A percentile compares a stretch with the other conserved stretches of the same genome.
Conservation (phyloP, 2,797 vertebrate species). For the Todus mexicanus region DNA sequence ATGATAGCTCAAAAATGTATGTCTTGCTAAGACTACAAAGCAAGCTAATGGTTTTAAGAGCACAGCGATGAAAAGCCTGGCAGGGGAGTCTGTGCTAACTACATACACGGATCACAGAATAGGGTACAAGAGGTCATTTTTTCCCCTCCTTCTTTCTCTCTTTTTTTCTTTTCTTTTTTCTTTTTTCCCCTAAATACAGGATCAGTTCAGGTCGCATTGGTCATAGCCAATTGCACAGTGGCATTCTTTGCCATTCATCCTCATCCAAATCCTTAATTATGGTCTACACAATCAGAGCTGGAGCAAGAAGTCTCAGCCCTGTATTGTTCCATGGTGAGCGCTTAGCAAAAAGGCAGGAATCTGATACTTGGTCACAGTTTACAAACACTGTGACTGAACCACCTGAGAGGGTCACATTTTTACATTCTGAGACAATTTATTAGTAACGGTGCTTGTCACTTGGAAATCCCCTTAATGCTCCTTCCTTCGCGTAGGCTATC, state of each 20-base stretch:
- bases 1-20: slow-evolving; percentile 64
- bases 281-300: slow-evolving; percentile 36
- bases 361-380: slow-evolving; percentile 79
- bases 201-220: slow-evolving; percentile 64
- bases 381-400: slow-evolving; percentile 78
- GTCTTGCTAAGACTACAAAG: slow-evolving; percentile 64
- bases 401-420: slow-evolving; percentile 76
- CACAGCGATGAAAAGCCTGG: slow-evolving; percentile 68
- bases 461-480: slow-evolving; percentile 53
- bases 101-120: slow-evolving; percentile 56
- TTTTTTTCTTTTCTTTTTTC: not conserved
- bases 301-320: not conserved
- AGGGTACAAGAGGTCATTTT: slow-evolving; percentile 56
- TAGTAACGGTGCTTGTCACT: slow-evolving; percentile 66
- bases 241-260: slow-evolving; percentile 71
- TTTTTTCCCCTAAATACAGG: not conserved
- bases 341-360: slow-evolving; percentile 73
- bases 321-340: slow-evolving; percentile 49
- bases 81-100: slow-evolving; percentile 48
- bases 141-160: not conserved
- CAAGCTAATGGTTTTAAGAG: slow-evolving; percentile 69
- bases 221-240: slow-evolving; percentile 67
- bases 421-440: slow-evolving; percentile 71
- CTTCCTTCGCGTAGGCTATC: not conserved
- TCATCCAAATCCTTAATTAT: slow-evolving; percentile 64